phyloP scores from a whole-genome alignment of 2,113 vertebrate genomes.

The Notechis scutatus region DNA sequence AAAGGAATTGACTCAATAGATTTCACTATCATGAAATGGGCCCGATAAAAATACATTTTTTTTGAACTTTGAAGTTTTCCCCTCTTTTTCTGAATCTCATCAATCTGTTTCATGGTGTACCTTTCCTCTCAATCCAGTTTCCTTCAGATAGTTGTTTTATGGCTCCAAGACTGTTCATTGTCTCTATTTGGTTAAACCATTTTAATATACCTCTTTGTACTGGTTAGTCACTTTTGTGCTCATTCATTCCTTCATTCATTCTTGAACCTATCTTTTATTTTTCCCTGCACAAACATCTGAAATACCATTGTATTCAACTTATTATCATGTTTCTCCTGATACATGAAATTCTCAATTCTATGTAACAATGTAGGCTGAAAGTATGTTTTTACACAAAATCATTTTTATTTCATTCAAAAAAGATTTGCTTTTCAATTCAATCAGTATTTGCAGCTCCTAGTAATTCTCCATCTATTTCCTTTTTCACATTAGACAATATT shows the following conservation, averaged over 20 bases:
- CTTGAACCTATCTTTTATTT: neutral
- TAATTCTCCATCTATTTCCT: neutral
- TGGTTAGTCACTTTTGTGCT: neutral
- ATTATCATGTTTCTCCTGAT: neutral
- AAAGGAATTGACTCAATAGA: neutral
- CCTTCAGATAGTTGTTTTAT: neutral
- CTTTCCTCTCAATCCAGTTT: neutral
- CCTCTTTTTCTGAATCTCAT: neutral
- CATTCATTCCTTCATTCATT: neutral
- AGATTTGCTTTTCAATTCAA: neutral
- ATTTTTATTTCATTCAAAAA: neutral
- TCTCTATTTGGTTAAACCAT: neutral
- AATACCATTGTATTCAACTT: neutral
- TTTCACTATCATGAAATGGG: neutral
- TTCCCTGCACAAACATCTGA: neutral
- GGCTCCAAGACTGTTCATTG: neutral
- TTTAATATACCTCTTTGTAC: neutral
- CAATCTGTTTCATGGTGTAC: neutral
- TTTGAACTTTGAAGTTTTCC: neutral
- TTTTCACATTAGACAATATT: neutral
- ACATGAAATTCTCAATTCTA: neutral
- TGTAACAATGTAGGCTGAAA: neutral
- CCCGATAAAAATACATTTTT: neutral
- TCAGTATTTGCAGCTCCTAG: neutral
- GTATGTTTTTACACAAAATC: neutral